Conservation (phyloP, 2,888 invertebrate genomes). For the Lasius fuliginosus region DNA sequence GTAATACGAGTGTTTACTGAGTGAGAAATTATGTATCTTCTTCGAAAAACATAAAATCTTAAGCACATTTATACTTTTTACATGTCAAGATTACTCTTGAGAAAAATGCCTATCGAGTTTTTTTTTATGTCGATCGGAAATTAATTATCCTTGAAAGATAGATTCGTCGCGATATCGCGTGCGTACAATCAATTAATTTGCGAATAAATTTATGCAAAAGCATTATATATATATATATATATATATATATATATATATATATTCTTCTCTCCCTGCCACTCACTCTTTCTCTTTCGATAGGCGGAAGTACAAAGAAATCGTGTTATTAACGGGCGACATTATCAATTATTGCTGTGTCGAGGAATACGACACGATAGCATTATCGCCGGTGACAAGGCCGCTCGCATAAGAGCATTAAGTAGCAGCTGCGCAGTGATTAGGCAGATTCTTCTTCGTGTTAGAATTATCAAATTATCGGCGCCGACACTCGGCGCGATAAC, state of each 20-base stretch:
- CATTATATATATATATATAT: background rate
- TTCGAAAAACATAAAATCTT: no score
- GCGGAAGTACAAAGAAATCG: background rate
- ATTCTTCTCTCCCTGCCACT: background rate
- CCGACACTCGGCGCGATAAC: conserved; percentile 21
- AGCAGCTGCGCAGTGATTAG: conserved; percentile 28
- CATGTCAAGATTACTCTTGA: no score
- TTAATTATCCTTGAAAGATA: no score
- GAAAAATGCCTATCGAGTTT: no score
- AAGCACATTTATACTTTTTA: no score
- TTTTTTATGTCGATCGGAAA: no score
- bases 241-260: background rate
- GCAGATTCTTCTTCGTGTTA: conserved; percentile 37
- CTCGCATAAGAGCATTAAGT: conserved; percentile 36
- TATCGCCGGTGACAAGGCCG: conserved; percentile 41
- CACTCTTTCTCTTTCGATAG: background rate
- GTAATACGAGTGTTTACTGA: background rate
- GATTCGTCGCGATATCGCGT: background rate
- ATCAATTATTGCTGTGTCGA: conserved; percentile 30
- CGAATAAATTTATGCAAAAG: background rate
- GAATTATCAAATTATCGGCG: conserved; percentile 26
- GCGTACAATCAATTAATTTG: background rate
- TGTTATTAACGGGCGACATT: background rate
- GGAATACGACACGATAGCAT: conserved; percentile 19
- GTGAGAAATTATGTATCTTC: background rate